A percentile compares a stretch with the other conserved stretches of the same genome.
Evolutionary conservation across 1,140 invertebrate genomes (phyloP).

Genomic region (Laupala kohalensis): DNA sequence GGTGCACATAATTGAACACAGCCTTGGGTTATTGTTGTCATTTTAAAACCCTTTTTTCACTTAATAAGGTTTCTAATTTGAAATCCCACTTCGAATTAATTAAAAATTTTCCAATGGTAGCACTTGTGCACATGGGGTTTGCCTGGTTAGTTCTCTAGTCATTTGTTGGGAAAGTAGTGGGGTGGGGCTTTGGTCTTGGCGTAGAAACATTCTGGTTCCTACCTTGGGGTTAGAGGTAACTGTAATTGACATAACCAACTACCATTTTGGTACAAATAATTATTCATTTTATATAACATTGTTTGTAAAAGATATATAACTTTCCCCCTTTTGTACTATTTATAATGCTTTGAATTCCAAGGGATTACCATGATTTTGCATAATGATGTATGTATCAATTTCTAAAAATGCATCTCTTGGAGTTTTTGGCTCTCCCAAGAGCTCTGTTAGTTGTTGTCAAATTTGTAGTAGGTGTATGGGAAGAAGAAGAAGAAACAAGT

Average conservation of each 20-base stretch:
- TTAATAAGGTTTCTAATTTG: constrained; percentile 2
- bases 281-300: constrained; percentile 18
- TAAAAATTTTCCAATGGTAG: constrained; percentile 10
- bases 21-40: constrained; percentile 10
- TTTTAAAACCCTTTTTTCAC: constrained; percentile 10
- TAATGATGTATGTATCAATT: constrained; percentile 10
- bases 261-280: constrained; percentile 19
- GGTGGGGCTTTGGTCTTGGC: constrained; percentile 14
- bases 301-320: constrained; percentile 16
- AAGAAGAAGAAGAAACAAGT: constrained; percentile 6
- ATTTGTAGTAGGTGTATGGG: constrained; percentile 10
- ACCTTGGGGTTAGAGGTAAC: constrained; percentile 15
- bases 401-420: constrained; percentile 10
- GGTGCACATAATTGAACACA: constrained; percentile 12
- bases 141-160: constrained; percentile 17
- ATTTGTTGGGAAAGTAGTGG: constrained; percentile 12
- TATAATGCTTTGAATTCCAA: constrained; percentile 17
- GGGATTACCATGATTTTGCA: constrained; percentile 11
- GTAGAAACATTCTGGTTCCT: constrained; percentile 18
- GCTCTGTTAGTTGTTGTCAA: constrained; percentile 9
- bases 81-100: constrained; percentile 5
- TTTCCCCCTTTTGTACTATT: constrained; percentile 17
- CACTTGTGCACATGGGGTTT: constrained; percentile 15
- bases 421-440: constrained; percentile 1
- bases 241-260: constrained; percentile 15